Conservation (phyloP, 1,140 invertebrate genomes). For the Brachionus rotundiformis region DNA sequence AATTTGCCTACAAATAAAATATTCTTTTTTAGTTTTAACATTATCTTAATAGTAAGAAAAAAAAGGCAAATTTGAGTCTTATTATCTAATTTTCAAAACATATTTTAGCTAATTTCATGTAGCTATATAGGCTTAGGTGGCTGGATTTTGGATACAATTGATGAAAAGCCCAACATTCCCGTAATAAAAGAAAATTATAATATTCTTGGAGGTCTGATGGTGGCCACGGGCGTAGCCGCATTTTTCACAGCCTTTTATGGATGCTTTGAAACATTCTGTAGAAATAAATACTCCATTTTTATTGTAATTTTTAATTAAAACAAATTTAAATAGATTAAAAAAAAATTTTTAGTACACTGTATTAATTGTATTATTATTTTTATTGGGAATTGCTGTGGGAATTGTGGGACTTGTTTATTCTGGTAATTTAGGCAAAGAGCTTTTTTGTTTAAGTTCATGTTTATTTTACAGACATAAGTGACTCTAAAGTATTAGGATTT, state of each 20-base stretch:
- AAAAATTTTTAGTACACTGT: not conserved
- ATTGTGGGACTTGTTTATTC: not conserved
- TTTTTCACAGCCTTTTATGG: not conserved
- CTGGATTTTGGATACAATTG: not conserved
- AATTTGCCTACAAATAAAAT: slow-evolving; percentile 18
- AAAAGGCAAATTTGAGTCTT: too few relatives aligned
- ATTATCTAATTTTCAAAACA: not conserved
- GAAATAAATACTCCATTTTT: not conserved
- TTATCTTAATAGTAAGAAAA: not conserved
- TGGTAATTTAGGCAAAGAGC: too few relatives aligned
- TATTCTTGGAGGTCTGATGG: not conserved
- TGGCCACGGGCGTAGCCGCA: not conserved
- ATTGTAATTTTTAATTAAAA: not conserved
- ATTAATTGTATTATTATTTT: not conserved
- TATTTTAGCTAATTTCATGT: not conserved
- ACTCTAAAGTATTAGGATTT: not conserved
- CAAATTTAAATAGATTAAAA: not conserved
- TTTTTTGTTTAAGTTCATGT: not conserved
- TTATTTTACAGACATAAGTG: slow-evolving; percentile 15
- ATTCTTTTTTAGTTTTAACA: not conserved
- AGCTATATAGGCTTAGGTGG: not conserved
- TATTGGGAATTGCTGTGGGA: slow-evolving; percentile 1
- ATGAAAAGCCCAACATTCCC: not conserved
- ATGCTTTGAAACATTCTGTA: not conserved
- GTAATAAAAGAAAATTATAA: not conserved